phyloP scores from a whole-genome alignment of 2,797 vertebrate genomes.

The Artibeus lituratus region DNA sequence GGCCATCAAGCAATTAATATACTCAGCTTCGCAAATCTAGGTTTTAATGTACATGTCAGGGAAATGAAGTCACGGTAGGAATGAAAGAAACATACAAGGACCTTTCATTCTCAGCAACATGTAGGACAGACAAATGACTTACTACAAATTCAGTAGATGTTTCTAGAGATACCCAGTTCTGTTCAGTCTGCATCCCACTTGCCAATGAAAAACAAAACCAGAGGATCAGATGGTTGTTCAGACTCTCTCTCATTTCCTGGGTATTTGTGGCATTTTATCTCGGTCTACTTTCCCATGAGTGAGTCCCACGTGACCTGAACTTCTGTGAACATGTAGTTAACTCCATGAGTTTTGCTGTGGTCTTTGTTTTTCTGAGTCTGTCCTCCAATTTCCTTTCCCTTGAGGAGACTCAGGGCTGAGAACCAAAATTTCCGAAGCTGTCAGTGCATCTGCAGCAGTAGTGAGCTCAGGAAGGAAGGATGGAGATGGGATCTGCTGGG shows the following conservation, averaged over 20 bases:
- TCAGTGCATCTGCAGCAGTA: neutral
- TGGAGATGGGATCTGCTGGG: neutral
- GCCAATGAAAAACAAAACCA: constrained; percentile 13
- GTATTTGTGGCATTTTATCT: constrained; percentile 36
- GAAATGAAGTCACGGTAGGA: constrained; percentile 11
- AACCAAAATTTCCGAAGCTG: neutral
- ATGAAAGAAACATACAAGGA: neutral
- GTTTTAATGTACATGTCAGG: neutral
- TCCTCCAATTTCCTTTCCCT: neutral
- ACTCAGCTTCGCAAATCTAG: neutral
- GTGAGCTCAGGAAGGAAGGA: neutral
- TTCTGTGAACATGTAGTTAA: neutral
- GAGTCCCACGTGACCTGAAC: neutral
- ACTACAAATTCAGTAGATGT: neutral
- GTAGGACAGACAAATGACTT: neutral
- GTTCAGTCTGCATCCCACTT: neutral
- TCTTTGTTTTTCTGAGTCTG: neutral
- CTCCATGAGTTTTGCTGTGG: neutral
- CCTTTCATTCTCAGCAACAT: neutral
- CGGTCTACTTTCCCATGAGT: neutral
- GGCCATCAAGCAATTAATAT: neutral
- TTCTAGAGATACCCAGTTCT: neutral
- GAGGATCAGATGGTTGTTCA: neutral
- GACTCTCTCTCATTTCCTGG: constrained; percentile 16
- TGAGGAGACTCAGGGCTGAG: neutral